Conservation (phyloP, 2,113 vertebrate species). For the Gadus chalcogrammus region DNA sequence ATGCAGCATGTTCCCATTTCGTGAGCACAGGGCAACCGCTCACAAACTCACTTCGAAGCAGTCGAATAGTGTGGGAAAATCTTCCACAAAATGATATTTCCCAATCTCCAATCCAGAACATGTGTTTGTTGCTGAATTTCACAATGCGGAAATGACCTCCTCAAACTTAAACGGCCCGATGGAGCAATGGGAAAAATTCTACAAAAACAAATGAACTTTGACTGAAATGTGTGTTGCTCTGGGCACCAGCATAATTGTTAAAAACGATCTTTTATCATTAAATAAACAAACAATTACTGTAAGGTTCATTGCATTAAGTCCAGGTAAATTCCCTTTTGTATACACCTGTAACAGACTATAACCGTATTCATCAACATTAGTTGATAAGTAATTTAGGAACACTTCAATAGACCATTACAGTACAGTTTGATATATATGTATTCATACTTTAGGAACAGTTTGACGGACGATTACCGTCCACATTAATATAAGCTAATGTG, state of each 20-base stretch:
- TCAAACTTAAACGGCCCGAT: slow-evolving; percentile 52
- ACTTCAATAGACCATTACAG: no score
- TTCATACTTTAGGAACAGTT: no score
- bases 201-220: not conserved
- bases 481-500: slow-evolving; percentile 7
- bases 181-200: slow-evolving; percentile 19
- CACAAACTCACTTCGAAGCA: slow-evolving; percentile 6
- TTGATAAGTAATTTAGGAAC: no score
- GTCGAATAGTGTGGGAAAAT: slow-evolving; percentile 43
- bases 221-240: not conserved
- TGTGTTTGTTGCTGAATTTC: slow-evolving; percentile 66
- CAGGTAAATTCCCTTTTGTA: no score
- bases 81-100: slow-evolving; percentile 25
- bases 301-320: no score
- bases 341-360: not conserved
- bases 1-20: no score
- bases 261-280: no score
- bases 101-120: slow-evolving; percentile 56
- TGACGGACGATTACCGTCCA: not conserved
- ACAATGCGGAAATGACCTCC: slow-evolving; percentile 54
- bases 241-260: no score
- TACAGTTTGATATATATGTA: no score
- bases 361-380: not conserved
- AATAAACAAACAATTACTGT: no score
- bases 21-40: not conserved